Evolutionary conservation across 2,113 vertebrate genomes (phyloP).

Genomic region (Cyprinodon tularosa): DNA sequence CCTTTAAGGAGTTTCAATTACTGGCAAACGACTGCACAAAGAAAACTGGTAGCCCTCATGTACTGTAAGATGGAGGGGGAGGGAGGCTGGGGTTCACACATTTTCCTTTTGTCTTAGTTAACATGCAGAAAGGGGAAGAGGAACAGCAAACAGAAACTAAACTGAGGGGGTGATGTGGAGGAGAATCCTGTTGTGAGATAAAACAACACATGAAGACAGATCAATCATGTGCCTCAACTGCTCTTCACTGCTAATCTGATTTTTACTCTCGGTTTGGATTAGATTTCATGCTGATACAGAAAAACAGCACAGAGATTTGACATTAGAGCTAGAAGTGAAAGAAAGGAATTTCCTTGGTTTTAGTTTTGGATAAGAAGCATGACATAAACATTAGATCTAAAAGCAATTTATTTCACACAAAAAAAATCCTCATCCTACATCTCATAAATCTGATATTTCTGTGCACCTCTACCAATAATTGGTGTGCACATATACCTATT

Average conservation of each 20-base stretch:
- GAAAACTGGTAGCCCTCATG: slow-evolving; percentile 67
- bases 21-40: slow-evolving; percentile 12
- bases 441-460: too few relatives aligned
- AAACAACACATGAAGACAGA: neutral
- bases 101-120: neutral
- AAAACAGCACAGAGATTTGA: neutral
- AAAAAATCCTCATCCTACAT: neutral
- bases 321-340: neutral
- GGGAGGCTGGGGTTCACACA: neutral
- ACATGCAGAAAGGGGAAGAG: neutral
- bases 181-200: neutral
- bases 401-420: neutral
- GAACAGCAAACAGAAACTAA: slow-evolving; percentile 27
- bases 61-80: slow-evolving; percentile 15
- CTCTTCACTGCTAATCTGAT: neutral
- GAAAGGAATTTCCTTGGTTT: neutral
- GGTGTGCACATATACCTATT: neutral
- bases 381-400: neutral
- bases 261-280: neutral
- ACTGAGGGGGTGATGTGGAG: neutral
- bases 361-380: neutral
- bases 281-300: neutral
- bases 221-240: neutral
- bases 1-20: slow-evolving; percentile 26
- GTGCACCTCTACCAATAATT: neutral